These are phyloP conservation scores for Ceratina australensis DNA, from an alignment of 1,140 invertebrate genomes.

Conservation along the genomic window DNA sequence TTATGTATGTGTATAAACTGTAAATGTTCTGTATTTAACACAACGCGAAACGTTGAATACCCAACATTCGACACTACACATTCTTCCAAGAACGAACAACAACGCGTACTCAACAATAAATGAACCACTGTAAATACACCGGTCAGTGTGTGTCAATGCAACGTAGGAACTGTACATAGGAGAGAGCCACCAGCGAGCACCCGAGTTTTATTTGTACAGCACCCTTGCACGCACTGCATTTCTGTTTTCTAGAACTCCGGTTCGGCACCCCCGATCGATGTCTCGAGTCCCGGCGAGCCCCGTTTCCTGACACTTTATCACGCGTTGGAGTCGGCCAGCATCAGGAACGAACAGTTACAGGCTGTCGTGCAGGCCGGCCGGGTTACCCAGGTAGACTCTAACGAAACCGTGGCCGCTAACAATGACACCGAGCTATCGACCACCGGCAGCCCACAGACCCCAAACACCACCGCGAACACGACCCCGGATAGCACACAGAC, in stretches of 20 bases:
- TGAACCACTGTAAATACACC: constrained; percentile 20
- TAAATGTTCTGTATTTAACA: too few relatives aligned
- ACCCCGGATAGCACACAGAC: constrained; percentile 55
- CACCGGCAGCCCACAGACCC: constrained; percentile 57
- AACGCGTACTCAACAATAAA: neutral
- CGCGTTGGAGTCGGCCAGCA: constrained; percentile 74
- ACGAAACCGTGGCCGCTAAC: constrained; percentile 68
- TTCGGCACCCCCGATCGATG: constrained; percentile 63
- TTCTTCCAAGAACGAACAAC: constrained; percentile 14
- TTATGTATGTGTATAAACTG: too few relatives aligned
- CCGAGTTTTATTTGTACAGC: constrained; percentile 68
- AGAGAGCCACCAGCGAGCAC: neutral
- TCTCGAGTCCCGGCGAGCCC: constrained; percentile 73
- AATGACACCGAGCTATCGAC: constrained; percentile 64
- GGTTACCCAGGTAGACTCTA: constrained; percentile 69
- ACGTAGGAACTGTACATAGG: constrained; percentile 20
- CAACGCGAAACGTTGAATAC: too few relatives aligned
- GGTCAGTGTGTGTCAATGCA: neutral
- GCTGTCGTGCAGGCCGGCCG: constrained; percentile 30
- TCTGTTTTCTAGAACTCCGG: constrained; percentile 75
- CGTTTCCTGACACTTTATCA: constrained; percentile 75
- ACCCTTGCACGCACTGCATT: constrained; percentile 72
- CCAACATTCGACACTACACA: neutral
- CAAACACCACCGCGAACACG: constrained; percentile 51
- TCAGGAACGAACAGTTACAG: constrained; percentile 73